Conservation (phyloP, 1,140 invertebrate genomes). For the Popillia japonica region DNA sequence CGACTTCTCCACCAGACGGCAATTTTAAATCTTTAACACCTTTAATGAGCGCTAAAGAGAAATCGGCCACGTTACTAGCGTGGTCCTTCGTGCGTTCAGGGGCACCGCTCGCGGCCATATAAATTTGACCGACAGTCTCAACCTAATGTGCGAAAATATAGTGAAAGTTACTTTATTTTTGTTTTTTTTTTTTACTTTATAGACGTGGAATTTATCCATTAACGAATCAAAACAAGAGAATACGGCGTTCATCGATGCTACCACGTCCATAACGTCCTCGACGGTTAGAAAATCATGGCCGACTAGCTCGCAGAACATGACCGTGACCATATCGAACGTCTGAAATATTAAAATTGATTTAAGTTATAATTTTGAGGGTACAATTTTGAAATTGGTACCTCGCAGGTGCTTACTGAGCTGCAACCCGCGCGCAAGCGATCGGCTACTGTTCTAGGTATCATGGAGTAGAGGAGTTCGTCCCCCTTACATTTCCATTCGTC, state of each 20-base stretch:
- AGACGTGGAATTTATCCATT: conserved; percentile 79
- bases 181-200: conserved; percentile 70
- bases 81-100: conserved; percentile 82
- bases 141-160: conserved; percentile 64
- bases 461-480: conserved; percentile 89
- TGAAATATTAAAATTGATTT: conserved; percentile 51
- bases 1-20: conserved; percentile 63
- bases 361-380: neutral
- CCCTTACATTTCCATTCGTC: conserved; percentile 87
- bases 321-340: conserved; percentile 70
- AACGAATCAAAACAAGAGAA: conserved; percentile 83
- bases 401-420: conserved; percentile 78
- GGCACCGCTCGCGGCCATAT: conserved; percentile 87
- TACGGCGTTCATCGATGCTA: conserved; percentile 83
- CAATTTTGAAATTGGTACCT: conserved; percentile 61
- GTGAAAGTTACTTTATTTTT: neutral
- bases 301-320: conserved; percentile 71
- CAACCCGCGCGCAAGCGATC: conserved; percentile 73
- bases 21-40: conserved; percentile 65
- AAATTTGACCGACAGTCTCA: conserved; percentile 86
- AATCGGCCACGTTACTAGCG: conserved; percentile 80
- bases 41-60: conserved; percentile 72
- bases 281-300: conserved; percentile 69
- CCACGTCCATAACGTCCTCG: conserved; percentile 80
- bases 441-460: conserved; percentile 85